Evolutionary conservation across 2,888 invertebrate species (phyloP).

Genomic region (Priocnemis perturbator): DNA sequence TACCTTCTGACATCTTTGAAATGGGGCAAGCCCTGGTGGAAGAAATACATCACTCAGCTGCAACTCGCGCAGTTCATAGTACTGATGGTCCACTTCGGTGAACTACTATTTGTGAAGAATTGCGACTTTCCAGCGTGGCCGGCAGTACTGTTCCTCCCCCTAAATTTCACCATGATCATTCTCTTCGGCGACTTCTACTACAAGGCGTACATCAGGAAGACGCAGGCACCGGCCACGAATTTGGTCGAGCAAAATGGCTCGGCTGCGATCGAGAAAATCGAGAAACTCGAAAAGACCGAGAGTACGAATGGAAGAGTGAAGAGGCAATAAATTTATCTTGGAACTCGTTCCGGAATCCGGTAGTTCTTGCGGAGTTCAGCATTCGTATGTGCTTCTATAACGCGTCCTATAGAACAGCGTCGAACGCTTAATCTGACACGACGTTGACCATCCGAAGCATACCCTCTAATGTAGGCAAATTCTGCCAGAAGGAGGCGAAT

Average conservation of each 20-base stretch:
- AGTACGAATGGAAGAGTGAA: slow-evolving; percentile 22
- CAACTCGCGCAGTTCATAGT: slow-evolving; percentile 86
- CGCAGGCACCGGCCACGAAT: slow-evolving; percentile 24
- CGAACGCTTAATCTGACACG: too few species aligned
- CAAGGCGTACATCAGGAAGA: slow-evolving; percentile 77
- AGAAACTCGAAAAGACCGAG: neutral
- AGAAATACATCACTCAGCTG: slow-evolving; percentile 89
- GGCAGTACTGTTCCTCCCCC: slow-evolving; percentile 79
- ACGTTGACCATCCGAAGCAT: too few species aligned
- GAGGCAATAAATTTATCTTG: slow-evolving; percentile 1
- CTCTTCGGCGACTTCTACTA: slow-evolving; percentile 83
- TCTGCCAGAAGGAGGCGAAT: too few species aligned
- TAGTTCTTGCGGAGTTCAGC: too few species aligned
- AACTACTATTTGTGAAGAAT: slow-evolving; percentile 75
- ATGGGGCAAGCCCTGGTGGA: slow-evolving; percentile 84
- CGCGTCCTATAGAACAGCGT: too few species aligned
- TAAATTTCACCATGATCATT: slow-evolving; percentile 81
- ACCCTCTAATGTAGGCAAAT: too few species aligned
- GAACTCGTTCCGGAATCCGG: neutral
- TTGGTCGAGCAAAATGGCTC: slow-evolving; percentile 49
- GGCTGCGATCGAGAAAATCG: slow-evolving; percentile 20
- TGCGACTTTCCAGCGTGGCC: slow-evolving; percentile 80
- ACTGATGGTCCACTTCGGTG: slow-evolving; percentile 77
- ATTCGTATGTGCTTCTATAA: too few species aligned
- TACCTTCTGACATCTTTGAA: slow-evolving; percentile 83